phyloP scores from a whole-genome alignment of 2,888 invertebrate genomes.

The Omphaloscelis lunosa region DNA sequence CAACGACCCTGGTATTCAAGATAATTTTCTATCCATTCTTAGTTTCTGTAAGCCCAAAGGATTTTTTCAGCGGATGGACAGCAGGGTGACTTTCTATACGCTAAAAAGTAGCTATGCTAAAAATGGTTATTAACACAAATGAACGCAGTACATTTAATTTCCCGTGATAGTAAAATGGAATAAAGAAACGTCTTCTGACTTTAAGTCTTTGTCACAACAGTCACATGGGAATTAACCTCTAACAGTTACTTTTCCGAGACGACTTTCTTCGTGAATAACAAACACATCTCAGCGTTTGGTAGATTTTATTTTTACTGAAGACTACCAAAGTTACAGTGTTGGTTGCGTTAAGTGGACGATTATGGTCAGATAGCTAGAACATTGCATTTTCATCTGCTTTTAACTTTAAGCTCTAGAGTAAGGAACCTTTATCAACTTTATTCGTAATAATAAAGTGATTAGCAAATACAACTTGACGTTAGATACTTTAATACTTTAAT shows the following conservation, averaged over 20 bases:
- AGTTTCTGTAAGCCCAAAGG: background rate
- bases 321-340: slow-evolving; percentile 10
- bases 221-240: slow-evolving; percentile 31
- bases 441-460: slow-evolving; percentile 42
- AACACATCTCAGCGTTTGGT: slow-evolving; percentile 17
- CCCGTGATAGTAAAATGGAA: background rate
- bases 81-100: background rate
- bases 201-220: slow-evolving; percentile 1
- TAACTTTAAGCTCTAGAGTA: background rate
- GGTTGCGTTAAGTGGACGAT: background rate
- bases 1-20: background rate
- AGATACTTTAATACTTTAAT: slow-evolving; percentile 60
- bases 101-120: background rate
- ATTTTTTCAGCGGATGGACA: background rate
- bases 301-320: background rate
- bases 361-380: slow-evolving; percentile 10
- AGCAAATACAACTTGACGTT: slow-evolving; percentile 35
- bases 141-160: background rate
- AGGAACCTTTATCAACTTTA: slow-evolving; percentile 18
- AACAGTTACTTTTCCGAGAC: slow-evolving; percentile 23
- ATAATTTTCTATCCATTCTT: background rate
- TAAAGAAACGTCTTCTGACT: slow-evolving; percentile 16
- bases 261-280: slow-evolving; percentile 36
- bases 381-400: slow-evolving; percentile 4
- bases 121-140: background rate